Evolutionary conservation across 1,140 invertebrate species (phyloP).

Genomic region (Hesperophylax magnus): DNA sequence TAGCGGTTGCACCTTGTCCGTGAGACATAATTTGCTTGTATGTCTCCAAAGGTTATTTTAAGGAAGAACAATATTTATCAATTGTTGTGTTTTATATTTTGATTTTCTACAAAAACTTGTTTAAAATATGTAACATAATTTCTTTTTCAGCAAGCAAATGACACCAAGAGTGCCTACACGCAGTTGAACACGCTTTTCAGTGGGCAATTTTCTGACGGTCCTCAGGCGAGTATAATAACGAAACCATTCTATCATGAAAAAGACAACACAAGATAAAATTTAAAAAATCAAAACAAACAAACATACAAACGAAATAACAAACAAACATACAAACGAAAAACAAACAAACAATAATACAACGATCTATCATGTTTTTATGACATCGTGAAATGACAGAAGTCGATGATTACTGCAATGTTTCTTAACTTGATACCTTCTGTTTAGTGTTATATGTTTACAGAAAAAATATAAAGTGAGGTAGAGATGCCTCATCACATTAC

Average conservation of each 20-base stretch:
- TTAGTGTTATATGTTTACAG: no score
- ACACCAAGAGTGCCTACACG: slow-evolving; percentile 68
- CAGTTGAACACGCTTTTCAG: slow-evolving; percentile 67
- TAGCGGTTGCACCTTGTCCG: no score
- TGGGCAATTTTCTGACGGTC: slow-evolving; percentile 64
- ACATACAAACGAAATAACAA: not conserved
- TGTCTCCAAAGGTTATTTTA: no score
- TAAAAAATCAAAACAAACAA: not conserved
- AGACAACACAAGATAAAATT: not conserved
- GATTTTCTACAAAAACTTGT: no score
- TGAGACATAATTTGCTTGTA: no score
- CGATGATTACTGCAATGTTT: no score
- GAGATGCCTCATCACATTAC: no score
- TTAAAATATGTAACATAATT: not conserved
- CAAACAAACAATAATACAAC: not conserved
- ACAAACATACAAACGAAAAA: not conserved
- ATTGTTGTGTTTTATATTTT: no score
- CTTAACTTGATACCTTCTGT: no score
- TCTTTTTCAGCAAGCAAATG: slow-evolving; percentile 69
- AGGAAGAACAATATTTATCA: no score
- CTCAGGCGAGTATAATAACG: slow-evolving; percentile 62
- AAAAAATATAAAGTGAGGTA: no score
- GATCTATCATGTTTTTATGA: not conserved
- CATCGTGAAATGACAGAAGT: not conserved
- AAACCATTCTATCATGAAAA: not conserved